Percentiles rank a stretch among this genome's conserved stretches.
Conservation (phyloP, 2,888 invertebrate genomes). For the Ariolimax columbianus region DNA sequence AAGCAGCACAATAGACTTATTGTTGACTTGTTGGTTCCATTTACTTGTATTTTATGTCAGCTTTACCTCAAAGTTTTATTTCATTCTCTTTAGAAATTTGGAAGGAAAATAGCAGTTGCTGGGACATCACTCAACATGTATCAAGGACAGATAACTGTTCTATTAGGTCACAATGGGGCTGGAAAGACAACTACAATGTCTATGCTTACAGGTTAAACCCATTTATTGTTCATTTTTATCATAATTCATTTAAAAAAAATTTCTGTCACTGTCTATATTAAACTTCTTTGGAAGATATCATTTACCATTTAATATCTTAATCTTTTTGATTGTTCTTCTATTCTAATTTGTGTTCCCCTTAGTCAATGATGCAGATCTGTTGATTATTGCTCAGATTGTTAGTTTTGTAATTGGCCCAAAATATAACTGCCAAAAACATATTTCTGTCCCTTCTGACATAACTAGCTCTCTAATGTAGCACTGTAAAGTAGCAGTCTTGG, state of each 20-base stretch:
- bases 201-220: slow-evolving; percentile 52
- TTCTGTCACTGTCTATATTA: not conserved
- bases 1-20: too few species aligned
- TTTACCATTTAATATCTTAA: not conserved
- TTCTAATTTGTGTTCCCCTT: too few species aligned
- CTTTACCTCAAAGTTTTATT: not conserved
- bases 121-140: slow-evolving; percentile 53
- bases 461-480: too few species aligned
- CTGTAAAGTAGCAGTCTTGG: too few species aligned
- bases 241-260: not conserved
- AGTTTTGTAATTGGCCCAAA: too few species aligned
- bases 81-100: slow-evolving; percentile 41
- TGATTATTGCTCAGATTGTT: too few species aligned
- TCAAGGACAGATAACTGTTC: slow-evolving; percentile 55
- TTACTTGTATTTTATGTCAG: not conserved
- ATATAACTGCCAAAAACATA: too few species aligned
- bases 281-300: not conserved
- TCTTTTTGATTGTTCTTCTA: too few species aligned
- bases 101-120: slow-evolving; percentile 51
- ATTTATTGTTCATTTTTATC: not conserved
- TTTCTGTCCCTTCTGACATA: too few species aligned
- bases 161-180: slow-evolving; percentile 55
- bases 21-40: not conserved
- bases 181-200: slow-evolving; percentile 57
- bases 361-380: too few species aligned